Base-by-base conservation (phyloP, 2,113 vertebrate species). In the Hippocampus barbouri region DNA sequence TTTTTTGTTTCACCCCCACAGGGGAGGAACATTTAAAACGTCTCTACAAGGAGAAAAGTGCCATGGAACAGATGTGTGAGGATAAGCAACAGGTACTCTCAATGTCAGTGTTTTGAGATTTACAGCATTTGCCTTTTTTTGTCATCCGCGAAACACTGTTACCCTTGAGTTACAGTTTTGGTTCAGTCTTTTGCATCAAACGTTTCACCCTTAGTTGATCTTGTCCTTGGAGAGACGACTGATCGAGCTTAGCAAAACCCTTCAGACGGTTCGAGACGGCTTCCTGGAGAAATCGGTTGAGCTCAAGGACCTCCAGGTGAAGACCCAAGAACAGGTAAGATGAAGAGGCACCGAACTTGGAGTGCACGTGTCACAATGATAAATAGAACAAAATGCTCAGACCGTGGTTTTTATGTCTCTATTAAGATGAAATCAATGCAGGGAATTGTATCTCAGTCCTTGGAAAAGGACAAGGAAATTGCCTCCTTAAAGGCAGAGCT, bases 51-150 rank as follows among this genome's bases (percentile, higher is more conserved):
- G 90, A 91, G 11, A 93, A 91, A 81, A 84, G 83, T 72, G 86
- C 80, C 5, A 15, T 90, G 2, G 91, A 94, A 83, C 88, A 84
- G 23, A 87, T 93, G 11, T 94, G 93, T 70, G 84, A 89, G 68
- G 91, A 94, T 40, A 95, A 93, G 74, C 93, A 95, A 68, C 84
- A 94, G 94, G 95, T 96, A 93, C 0, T 60, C 30, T 16, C 3
- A 30, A 15, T 6, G 15, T 60, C 1, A 2, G 10, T 10, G 23
- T 23, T 56, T 45, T 12, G 43, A 45, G 9, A 45, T 45, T 45
- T 45, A 45, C 43, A 45, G 43, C 5, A 3, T 45, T 45, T 45
- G 43, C 43, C 43, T 45, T 45, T 45, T 45, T 45, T 45, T 12
- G 43, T 45, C 43, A 45, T 45, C 43, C 0, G 3, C 10, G 9